Evolutionary conservation across 2,113 vertebrate genomes (phyloP).

Genomic region (Salvator merianae): DNA sequence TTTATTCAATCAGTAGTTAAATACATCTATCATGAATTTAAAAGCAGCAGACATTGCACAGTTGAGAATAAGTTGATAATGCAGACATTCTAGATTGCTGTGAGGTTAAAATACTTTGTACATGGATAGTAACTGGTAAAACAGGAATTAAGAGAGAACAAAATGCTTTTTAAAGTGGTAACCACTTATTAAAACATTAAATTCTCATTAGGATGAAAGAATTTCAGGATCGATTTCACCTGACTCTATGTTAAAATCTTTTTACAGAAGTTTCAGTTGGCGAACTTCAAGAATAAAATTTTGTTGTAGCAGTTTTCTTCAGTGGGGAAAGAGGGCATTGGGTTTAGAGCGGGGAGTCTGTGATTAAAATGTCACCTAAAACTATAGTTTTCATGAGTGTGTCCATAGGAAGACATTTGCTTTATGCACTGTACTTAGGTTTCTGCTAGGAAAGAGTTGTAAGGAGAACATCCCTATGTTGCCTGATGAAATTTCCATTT

Average conservation of each 20-base stretch:
- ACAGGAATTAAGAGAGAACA: constrained; percentile 39
- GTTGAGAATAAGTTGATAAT: not conserved
- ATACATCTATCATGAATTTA: not conserved
- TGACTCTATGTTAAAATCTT: not conserved
- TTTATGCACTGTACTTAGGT: not conserved
- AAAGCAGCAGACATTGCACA: constrained; percentile 32
- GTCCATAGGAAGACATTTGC: not conserved
- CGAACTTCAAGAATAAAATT: not conserved
- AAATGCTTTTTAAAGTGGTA: constrained; percentile 44
- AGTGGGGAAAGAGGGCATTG: not conserved
- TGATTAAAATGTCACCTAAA: not conserved
- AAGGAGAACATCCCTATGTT: not conserved
- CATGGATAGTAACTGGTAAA: not conserved
- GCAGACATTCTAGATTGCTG: constrained; percentile 49
- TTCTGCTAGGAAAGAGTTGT: not conserved
- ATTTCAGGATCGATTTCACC: not conserved
- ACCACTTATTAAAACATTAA: not conserved
- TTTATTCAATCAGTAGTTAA: too few relatives aligned
- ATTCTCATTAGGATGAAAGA: not conserved
- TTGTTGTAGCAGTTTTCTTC: not conserved
- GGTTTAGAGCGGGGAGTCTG: not conserved
- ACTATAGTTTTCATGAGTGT: not conserved
- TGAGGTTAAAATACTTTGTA: constrained; percentile 45
- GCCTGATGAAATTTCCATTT: not conserved
- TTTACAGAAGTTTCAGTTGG: not conserved